Conservation (phyloP, 2,797 vertebrate species). For the Alexandromys oeconomus region DNA sequence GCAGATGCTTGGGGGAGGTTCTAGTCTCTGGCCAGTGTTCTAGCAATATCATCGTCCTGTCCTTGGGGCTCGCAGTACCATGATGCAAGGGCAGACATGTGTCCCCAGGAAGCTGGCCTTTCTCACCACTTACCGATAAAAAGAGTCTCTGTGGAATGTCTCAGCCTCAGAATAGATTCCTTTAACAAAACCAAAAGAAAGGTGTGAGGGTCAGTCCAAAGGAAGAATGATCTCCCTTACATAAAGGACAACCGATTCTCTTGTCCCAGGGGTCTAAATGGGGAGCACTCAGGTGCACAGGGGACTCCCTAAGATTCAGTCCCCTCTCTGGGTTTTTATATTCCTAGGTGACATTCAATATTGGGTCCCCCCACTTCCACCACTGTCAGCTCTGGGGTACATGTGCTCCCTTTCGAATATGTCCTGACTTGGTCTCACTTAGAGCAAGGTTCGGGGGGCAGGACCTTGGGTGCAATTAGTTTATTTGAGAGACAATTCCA, state of each 20-base stretch:
- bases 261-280: not conserved
- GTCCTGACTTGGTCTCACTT: not conserved
- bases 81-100: not conserved
- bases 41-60: conserved; percentile 9
- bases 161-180: conserved; percentile 17
- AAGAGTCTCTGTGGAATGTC: conserved; percentile 37
- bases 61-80: conserved; percentile 12
- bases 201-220: not conserved
- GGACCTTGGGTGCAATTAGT: not conserved
- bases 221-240: not conserved
- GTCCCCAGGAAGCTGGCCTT: not conserved
- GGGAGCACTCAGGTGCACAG: not conserved
- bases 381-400: not conserved
- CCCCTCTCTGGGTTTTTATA: not conserved
- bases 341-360: not conserved
- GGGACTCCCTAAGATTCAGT: not conserved
- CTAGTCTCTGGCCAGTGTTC: conserved; percentile 8
- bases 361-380: not conserved
- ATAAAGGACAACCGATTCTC: conserved; percentile 16
- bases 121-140: not conserved
- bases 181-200: not conserved
- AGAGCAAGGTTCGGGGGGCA: not conserved
- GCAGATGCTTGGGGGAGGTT: conserved; percentile 43
- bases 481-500: not conserved
- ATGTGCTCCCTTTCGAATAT: not conserved